Percentiles rank a stretch among this genome's conserved stretches.
phyloP scores from a whole-genome alignment of 2,797 vertebrate species.

The Leptatherina wallacei region DNA sequence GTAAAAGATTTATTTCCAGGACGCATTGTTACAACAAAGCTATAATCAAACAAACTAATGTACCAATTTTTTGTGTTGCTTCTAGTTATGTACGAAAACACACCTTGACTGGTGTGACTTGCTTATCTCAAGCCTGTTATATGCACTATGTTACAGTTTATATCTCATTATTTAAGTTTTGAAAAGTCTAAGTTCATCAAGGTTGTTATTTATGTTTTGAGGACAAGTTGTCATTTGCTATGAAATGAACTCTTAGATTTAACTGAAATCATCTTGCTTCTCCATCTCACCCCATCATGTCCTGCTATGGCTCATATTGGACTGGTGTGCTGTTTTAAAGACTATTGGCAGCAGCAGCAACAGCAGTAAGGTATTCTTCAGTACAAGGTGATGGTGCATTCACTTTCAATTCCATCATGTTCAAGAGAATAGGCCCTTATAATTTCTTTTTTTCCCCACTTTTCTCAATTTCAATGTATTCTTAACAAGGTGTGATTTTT shows the following conservation, averaged over 20 bases:
- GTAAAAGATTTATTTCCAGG: too few species aligned
- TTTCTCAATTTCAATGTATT: not conserved
- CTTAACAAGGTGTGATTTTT: slow-evolving; percentile 4
- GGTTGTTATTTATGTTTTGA: not conserved
- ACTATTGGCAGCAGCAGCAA: slow-evolving; percentile 44
- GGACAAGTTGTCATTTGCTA: slow-evolving; percentile 7
- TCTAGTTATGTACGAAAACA: too few species aligned
- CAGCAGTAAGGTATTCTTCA: slow-evolving; percentile 61
- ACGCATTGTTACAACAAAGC: too few species aligned
- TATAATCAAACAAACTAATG: too few species aligned
- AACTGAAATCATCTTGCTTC: slow-evolving; percentile 60
- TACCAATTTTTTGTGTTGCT: not conserved
- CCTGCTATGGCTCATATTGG: slow-evolving; percentile 56
- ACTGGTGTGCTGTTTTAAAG: slow-evolving; percentile 50
- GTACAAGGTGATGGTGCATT: slow-evolving; percentile 41
- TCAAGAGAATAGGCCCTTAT: not conserved
- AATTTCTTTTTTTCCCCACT: not conserved
- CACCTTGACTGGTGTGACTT: not conserved
- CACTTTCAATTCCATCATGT: slow-evolving; percentile 42
- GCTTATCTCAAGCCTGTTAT: too few species aligned
- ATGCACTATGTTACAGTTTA: too few species aligned
- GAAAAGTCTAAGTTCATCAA: not conserved
- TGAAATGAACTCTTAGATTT: slow-evolving; percentile 23
- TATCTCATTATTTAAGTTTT: not conserved
- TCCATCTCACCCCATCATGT: slow-evolving; percentile 60